Base-by-base conservation (phyloP, 2,888 invertebrate species). In the Pachydiplax longipennis region DNA sequence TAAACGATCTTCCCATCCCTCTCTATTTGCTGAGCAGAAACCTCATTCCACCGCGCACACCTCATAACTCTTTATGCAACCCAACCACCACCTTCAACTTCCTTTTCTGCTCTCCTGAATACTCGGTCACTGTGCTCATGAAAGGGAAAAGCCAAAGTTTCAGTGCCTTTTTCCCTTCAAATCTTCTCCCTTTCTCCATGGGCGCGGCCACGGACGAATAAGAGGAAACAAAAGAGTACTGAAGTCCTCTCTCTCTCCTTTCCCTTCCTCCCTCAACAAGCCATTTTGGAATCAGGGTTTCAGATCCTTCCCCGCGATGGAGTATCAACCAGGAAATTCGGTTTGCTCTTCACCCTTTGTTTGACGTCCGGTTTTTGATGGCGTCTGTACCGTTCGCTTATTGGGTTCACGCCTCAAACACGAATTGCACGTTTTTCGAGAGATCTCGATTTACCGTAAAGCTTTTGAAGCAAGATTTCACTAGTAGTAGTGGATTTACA, bases 61-160 rank as follows among this genome's bases (percentile, higher is more conserved):
- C 87, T 87, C 61, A 61, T 87, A 61, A 58, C 37, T 22, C n/a
- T 31, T 37, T 87, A 37, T 87, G 87, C 87, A 87, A 37, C 31
- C 83, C 53, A 83, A 58, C 87, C 87, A 61, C 61, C 37, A 58
- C 58, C 87, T 37, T 61, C 61, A 18, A 37, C 61, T 61, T 37
- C 61, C 61, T 87, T 87, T 87, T 87, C 61, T 87, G 35, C 83
- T 83, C 83, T 35, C 25, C 25, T 58, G 58, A 58, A 58, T 58
- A 83, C 61, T 61, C 61, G 61, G 61, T 61, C 61, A 61, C 37
- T 22, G 87, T 22, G n/a, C 53, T 48, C 25, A 48, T 83, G 83
- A 83, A 83, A 83, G 83, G 83, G 87, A 37, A 87, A 87, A 87
- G 87, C 61, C 87, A 61, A 87, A 87, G 87, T 87, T 82, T 82